Conservation (phyloP, 2,888 invertebrate species). For the Caenorhabditis doughertyi region DNA sequence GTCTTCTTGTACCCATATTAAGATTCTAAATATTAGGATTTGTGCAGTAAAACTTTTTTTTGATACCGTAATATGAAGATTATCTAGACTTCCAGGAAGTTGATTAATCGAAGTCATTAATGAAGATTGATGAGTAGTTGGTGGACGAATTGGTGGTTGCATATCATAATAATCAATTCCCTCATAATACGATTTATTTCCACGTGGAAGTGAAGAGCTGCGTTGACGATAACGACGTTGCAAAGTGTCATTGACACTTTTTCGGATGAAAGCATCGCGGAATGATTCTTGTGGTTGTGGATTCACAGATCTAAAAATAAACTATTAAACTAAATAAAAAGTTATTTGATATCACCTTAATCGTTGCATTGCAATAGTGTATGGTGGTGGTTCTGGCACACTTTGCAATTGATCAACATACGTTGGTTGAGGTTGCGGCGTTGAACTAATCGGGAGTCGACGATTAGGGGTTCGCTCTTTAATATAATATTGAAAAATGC, state of each 20-base stretch:
- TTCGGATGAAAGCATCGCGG: conserved; percentile 71
- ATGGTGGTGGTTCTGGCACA: conserved; percentile 72
- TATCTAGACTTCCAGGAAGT: conserved; percentile 69
- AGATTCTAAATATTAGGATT: conserved; percentile 44
- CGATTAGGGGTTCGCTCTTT: conserved; percentile 55
- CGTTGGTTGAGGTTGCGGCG: conserved; percentile 60
- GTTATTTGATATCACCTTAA: conserved; percentile 29
- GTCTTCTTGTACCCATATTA: conserved; percentile 58
- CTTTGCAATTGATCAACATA: conserved; percentile 68
- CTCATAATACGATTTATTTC: conserved; percentile 63
- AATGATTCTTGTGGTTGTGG: conserved; percentile 67
- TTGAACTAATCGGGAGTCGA: conserved; percentile 55
- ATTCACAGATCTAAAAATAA: conserved; percentile 49
- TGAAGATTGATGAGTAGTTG: conserved; percentile 27
- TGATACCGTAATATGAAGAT: conserved; percentile 67
- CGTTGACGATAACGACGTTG: conserved; percentile 70
- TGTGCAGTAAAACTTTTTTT: too few species aligned
- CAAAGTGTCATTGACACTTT: conserved; percentile 69
- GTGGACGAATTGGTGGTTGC: conserved; percentile 44
- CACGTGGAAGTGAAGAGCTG: conserved; percentile 71
- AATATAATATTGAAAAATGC: neutral
- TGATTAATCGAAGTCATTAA: conserved; percentile 52
- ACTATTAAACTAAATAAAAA: neutral
- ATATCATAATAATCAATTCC: conserved; percentile 52
- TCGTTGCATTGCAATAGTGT: conserved; percentile 71